Percentiles rank a stretch among this genome's conserved stretches.
Conservation (phyloP, 2,797 vertebrate species). For the Naso thynnoides region DNA sequence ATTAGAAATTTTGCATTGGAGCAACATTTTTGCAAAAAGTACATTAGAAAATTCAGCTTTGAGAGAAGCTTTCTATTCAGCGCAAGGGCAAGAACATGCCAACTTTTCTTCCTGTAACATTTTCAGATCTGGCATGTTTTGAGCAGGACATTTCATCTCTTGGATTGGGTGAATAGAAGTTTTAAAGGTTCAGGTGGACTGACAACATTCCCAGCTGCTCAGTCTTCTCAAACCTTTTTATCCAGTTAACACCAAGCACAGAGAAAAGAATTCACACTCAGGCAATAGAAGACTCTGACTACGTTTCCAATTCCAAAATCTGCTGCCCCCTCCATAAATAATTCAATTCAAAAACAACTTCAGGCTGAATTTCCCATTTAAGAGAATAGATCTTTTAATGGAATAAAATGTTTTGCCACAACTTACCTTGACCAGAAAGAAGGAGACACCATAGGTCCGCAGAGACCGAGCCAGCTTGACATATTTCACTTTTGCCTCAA, state of each 20-base stretch:
- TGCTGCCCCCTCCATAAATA: constrained; percentile 1
- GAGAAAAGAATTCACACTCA: constrained; percentile 44
- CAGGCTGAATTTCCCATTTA: constrained; percentile 18
- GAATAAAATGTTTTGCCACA: constrained; percentile 17
- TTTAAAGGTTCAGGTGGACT: constrained; percentile 40
- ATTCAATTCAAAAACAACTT: constrained; percentile 18
- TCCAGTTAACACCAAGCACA: constrained; percentile 42
- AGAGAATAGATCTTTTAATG: constrained; percentile 1
- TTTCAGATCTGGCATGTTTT: not conserved
- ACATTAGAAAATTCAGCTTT: not conserved
- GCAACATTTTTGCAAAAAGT: not conserved
- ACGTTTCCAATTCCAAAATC: constrained; percentile 31
- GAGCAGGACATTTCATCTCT: not conserved
- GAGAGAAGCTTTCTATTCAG: not conserved
- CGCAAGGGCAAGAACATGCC: not conserved
- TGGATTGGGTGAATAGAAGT: constrained; percentile 12
- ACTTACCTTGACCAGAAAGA: constrained; percentile 97
- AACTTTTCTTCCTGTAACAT: too few species aligned
- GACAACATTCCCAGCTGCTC: constrained; percentile 28
- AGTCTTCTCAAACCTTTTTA: constrained; percentile 30
- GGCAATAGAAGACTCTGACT: constrained; percentile 47
- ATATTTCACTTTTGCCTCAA: constrained; percentile 98
- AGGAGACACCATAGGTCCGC: constrained; percentile 95
- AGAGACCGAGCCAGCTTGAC: constrained; percentile 96
- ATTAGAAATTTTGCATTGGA: not conserved